Percentiles rank a stretch among this genome's conserved stretches.
Conservation (phyloP, 2,797 vertebrate species). For the Buceros bicornis region DNA sequence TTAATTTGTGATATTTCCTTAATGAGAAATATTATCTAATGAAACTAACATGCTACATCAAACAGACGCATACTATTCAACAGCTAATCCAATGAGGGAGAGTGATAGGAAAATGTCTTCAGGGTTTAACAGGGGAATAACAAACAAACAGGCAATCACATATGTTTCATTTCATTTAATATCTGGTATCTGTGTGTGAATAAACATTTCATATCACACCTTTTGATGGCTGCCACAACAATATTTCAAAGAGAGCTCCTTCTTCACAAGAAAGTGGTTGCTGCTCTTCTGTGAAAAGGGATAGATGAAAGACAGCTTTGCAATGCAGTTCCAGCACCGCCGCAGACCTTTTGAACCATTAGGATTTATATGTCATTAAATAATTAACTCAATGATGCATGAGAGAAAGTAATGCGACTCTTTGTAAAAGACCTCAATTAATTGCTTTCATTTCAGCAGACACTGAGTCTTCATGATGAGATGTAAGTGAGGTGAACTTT, state of each 20-base stretch:
- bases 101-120: constrained; percentile 1
- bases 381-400: constrained; percentile 67
- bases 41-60: constrained; percentile 37
- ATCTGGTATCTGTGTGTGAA: constrained; percentile 50
- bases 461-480: neutral
- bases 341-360: constrained; percentile 15
- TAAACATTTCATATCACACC: constrained; percentile 59
- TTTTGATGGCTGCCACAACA: constrained; percentile 66
- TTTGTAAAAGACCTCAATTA: constrained; percentile 54
- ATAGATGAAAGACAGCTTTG: constrained; percentile 38
- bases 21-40: constrained; percentile 61
- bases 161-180: constrained; percentile 37
- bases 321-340: neutral
- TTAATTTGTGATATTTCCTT: constrained; percentile 60
- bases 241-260: constrained; percentile 26
- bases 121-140: neutral
- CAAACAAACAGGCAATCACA: constrained; percentile 36
- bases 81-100: neutral
- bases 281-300: neutral
- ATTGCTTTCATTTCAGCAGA: constrained; percentile 55
- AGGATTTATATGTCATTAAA: constrained; percentile 63
- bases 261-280: neutral
- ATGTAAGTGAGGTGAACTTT: constrained; percentile 26
- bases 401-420: constrained; percentile 28
- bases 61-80: neutral